A percentile compares a stretch with the other conserved stretches of the same genome.
These are phyloP conservation scores for Homalodisca vitripennis DNA, from an alignment of 1,140 invertebrate species.

Conservation along the genomic window DNA sequence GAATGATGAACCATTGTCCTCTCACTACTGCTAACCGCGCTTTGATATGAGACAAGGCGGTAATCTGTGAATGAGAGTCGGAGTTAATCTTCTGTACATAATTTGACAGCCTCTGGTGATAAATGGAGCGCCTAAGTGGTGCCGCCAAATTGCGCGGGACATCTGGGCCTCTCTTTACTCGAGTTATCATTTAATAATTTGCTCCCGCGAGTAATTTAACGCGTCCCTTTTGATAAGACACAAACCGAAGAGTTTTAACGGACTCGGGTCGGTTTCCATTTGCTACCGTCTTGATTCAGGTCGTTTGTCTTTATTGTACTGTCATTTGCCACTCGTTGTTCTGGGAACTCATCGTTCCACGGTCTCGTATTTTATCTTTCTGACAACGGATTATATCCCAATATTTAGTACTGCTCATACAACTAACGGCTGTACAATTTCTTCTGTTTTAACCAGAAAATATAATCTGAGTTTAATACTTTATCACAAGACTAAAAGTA, in stretches of 20 bases:
- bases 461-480: too few relatives aligned
- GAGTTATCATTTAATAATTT: conserved; percentile 19
- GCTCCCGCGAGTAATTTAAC: neutral
- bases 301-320: neutral
- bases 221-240: neutral
- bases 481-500: too few relatives aligned
- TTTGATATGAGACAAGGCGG: conserved; percentile 5
- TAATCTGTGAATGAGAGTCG: conserved; percentile 9
- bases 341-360: too few relatives aligned
- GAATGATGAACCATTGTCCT: neutral
- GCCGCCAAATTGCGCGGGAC: neutral
- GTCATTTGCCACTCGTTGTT: neutral
- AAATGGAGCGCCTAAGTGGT: neutral
- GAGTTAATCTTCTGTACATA: conserved; percentile 16
- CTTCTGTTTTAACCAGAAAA: too few relatives aligned
- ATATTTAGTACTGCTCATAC: too few relatives aligned
- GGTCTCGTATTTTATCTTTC: too few relatives aligned
- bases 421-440: too few relatives aligned
- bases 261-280: neutral
- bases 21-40: neutral
- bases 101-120: conserved; percentile 1
- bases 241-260: too few relatives aligned
- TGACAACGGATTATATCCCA: too few relatives aligned
- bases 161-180: neutral
- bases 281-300: neutral